Conservation (phyloP, 1,140 invertebrate genomes). For the Sarcophaga bullata region DNA sequence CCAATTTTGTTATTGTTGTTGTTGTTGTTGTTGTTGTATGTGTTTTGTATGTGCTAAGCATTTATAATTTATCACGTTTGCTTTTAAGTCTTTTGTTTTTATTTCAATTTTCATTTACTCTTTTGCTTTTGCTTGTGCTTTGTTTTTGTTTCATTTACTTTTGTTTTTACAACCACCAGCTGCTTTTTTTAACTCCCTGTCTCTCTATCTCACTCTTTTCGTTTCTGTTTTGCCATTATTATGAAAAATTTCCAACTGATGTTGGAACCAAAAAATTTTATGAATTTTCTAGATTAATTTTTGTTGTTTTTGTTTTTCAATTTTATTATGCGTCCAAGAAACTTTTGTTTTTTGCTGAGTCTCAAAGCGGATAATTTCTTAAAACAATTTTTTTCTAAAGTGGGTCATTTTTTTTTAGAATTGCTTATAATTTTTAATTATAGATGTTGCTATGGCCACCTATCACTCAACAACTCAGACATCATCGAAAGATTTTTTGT, state of each 20-base stretch:
- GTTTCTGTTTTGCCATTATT: too few species aligned
- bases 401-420: slow-evolving; percentile 10
- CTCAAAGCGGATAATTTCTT: background rate
- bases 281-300: background rate
- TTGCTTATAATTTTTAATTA: background rate
- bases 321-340: too few species aligned
- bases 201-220: background rate
- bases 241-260: background rate
- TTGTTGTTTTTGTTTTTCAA: too few species aligned
- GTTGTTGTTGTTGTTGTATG: background rate
- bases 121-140: slow-evolving; percentile 11
- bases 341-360: background rate
- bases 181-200: background rate
- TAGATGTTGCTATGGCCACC: background rate
- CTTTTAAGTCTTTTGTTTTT: slow-evolving; percentile 31
- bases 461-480: background rate
- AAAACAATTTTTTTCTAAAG: background rate
- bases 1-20: slow-evolving; percentile 17
- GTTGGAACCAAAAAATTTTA: background rate
- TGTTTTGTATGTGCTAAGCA: slow-evolving; percentile 20
- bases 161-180: background rate
- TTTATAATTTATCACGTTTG: slow-evolving; percentile 28
- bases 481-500: background rate
- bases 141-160: background rate
- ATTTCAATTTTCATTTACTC: background rate